Base-by-base conservation (phyloP, 2,113 vertebrate species). In the Pelobates fuscus region DNA sequence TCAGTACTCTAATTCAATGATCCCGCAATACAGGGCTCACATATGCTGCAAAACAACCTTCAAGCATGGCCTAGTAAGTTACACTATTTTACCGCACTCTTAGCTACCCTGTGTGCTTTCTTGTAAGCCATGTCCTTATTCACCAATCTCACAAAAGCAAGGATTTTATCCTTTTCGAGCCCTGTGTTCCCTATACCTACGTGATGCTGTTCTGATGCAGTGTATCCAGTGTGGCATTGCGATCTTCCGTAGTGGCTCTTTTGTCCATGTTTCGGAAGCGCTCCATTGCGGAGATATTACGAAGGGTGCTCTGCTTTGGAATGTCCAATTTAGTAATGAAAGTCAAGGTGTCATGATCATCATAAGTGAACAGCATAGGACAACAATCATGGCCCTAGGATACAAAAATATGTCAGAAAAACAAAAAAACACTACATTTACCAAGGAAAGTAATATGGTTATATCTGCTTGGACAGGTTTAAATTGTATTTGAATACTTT, bases 231-330 rank as follows among this genome's bases (percentile, higher is more conserved):
- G 95, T 91, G 23, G 96, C 95, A 86, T 98, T 98, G 80, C 96
- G 97, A 81, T 99, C 96, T 77, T 98, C 97, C 0, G 95, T 95
- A 6, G 97, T 98, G 82, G 97, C 97, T 85, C 96, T 91, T 89
- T 98, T 98, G 79, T 99, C 97, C 97, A 99, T 98, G 89, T 98
- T 99, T 55, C 95, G 94, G 89, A 99, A 99, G 82, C 97, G 97
- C 41, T 99, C 97, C 97, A 99, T 99, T 75, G 97, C 97, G 0
- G 97, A 99, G 85, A 99, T 98, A 71, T 97, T 99, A 84, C 97
- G 96, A 80, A 98, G 95, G 81, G 98, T 96, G 84, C 94, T 98
- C 88, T 98, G 97, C 85, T 99, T 99, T 11, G 97, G 97, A 81
- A 99, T 93, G 88, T 99, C 97, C 2, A 99, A 90, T 86, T 98